These are phyloP conservation scores for Heliconius hermathena DNA, from an alignment of 1,140 invertebrate genomes.

Conservation along the genomic window DNA sequence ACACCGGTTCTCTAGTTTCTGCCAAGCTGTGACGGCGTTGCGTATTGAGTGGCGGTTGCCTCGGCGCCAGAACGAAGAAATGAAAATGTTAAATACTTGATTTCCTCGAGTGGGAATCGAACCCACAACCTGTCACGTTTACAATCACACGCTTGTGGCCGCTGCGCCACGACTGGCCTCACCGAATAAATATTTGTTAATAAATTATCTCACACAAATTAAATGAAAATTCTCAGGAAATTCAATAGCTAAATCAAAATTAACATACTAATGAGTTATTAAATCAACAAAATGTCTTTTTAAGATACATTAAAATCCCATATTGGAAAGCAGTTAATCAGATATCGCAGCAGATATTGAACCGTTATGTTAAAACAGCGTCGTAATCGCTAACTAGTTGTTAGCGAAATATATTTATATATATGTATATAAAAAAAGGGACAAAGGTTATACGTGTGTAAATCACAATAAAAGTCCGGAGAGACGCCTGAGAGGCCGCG, in stretches of 20 bases:
- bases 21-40: too few species aligned
- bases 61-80: too few species aligned
- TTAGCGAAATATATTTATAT: conserved; percentile 45
- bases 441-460: conserved; percentile 62
- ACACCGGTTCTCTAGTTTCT: too few species aligned
- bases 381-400: conserved; percentile 44
- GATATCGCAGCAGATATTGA: conserved; percentile 22
- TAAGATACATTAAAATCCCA: conserved; percentile 13
- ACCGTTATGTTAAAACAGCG: conserved; percentile 45
- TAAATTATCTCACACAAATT: not conserved
- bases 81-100: too few species aligned
- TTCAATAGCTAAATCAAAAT: not conserved
- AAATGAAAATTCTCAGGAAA: not conserved
- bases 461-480: conserved; percentile 78
- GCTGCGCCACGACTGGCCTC: too few species aligned
- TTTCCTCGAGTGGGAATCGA: too few species aligned
- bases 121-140: too few species aligned
- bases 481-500: conserved; percentile 65
- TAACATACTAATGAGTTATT: conserved; percentile 5
- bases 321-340: conserved; percentile 15
- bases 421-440: conserved; percentile 46
- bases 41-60: too few species aligned
- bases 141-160: too few species aligned
- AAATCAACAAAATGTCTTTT: conserved; percentile 18
- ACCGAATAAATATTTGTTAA: not conserved